These are phyloP conservation scores for Artemia franciscana DNA, from an alignment of 1,140 invertebrate species.

Conservation along the genomic window DNA sequence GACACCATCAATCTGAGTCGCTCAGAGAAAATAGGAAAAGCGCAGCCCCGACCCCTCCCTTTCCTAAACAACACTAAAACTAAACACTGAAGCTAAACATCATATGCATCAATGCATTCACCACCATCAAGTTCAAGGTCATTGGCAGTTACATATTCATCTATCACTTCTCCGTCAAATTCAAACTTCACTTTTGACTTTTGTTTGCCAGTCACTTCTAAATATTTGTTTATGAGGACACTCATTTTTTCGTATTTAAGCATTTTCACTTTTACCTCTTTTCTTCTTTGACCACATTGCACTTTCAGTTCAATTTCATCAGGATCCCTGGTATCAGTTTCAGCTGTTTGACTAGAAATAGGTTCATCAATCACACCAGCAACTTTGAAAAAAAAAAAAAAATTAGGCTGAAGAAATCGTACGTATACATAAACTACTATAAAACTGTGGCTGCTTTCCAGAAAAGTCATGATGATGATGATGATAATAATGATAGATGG, in stretches of 20 bases:
- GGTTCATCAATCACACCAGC: neutral
- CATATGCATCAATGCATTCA: constrained; percentile 16
- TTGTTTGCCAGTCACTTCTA: constrained; percentile 10
- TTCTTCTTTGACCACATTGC: constrained; percentile 10
- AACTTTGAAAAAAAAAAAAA: neutral
- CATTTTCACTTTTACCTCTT: constrained; percentile 6
- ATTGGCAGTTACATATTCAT: constrained; percentile 13
- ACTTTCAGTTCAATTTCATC: constrained; percentile 13
- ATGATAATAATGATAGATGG: no score
- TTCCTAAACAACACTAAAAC: neutral
- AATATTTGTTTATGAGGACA: constrained; percentile 15
- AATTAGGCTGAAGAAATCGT: no score
- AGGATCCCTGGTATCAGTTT: neutral
- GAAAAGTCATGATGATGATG: no score
- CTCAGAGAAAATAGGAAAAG: neutral
- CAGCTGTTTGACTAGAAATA: neutral
- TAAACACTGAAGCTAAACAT: neutral
- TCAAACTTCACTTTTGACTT: constrained; percentile 14
- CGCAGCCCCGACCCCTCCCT: neutral
- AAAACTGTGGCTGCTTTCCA: no score
- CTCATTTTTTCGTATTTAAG: constrained; percentile 12
- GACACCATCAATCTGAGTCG: neutral
- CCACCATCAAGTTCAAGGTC: constrained; percentile 18
- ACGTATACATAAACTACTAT: no score
- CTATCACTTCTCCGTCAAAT: constrained; percentile 18